phyloP scores from a whole-genome alignment of 1,140 invertebrate genomes.

The Drosophila kurseongensis region DNA sequence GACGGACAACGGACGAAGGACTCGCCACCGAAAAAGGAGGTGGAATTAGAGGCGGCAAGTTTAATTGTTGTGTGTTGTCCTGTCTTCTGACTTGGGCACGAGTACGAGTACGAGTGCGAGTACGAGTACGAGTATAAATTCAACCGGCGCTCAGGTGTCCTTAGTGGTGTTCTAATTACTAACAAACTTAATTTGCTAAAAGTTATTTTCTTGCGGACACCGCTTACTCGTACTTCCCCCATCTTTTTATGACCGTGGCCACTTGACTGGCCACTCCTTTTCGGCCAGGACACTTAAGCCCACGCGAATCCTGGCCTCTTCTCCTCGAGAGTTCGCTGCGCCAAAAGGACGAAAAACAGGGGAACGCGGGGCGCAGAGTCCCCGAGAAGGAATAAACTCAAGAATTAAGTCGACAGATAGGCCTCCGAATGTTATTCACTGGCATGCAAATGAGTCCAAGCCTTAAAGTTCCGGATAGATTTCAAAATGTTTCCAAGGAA shows the following conservation, averaged over 20 bases:
- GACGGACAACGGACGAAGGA: too few species aligned
- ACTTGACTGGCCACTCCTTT: conserved; percentile 31
- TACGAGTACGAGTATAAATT: conserved; percentile 25
- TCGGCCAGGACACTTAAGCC: conserved; percentile 43
- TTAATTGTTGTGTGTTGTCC: conserved; percentile 76
- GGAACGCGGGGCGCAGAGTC: background rate
- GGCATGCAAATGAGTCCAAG: conserved; percentile 17
- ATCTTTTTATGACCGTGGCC: conserved; percentile 29
- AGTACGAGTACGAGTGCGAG: too few species aligned
- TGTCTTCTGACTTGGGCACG: conserved; percentile 10
- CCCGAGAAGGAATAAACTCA: conserved; percentile 25
- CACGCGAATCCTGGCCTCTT: conserved; percentile 29
- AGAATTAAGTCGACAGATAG: conserved; percentile 24
- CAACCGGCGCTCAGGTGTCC: conserved; percentile 72
- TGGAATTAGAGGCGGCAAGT: conserved; percentile 46
- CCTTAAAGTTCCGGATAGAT: background rate
- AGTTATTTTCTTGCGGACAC: conserved; percentile 73
- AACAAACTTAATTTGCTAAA: conserved; percentile 83
- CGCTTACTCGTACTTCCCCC: conserved; percentile 34
- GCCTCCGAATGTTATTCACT: conserved; percentile 8
- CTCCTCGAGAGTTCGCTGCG: background rate
- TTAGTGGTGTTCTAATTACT: conserved; percentile 83
- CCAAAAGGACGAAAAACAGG: background rate
- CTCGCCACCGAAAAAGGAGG: conserved; percentile 26
- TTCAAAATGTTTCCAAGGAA: too few species aligned